Evolutionary conservation across 2,113 vertebrate species (phyloP), one percentile per base, ranked within the genome.

Genomic region (Cavia porcellus): DNA sequence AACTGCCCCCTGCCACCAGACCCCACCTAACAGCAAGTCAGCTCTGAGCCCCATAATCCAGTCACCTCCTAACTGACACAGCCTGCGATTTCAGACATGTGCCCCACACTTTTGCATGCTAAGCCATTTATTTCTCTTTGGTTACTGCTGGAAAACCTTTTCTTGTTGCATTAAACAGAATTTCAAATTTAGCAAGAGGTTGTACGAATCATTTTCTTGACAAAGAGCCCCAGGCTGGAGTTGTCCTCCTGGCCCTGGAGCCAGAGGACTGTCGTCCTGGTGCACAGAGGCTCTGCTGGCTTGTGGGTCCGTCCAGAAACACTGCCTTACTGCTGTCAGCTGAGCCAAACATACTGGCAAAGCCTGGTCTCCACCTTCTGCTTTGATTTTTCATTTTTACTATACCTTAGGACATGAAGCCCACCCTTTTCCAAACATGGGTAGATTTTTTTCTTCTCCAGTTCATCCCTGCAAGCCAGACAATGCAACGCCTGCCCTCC

Each of bases 171-270:
- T 72, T 82, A 83, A 72, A 68, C 77, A 42, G 19, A 87, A 86
- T 94, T 86, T 91, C 35, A 80, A 82, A 90, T 95, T 94, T 75
- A 83, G 47, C 59, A 72, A 86, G n/a, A 89, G 13, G 3, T 9
- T 45, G 19, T 50, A 62, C 17, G 89, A 57, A 68, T 81, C 47
- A 15, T 81, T 75, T 91, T 82, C 50, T 90, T 92, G 66, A 45
- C n/a, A 24, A 30, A 55, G 55, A 90, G n/a, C n/a, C 9, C 20
- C 30, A 66, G 61, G 47, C 50, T 84, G 25, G 19, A 19, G 50
- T 24, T 25, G 5, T 45, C 12, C 0, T 90, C 3, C n/a, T 90
- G 55, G 7, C 32, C 25, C 20, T 42, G 35, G 19, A 72, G 24
- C 19, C 24, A 66, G 35, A 72, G 25, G 77, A 11, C n/a, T 45